Percentiles rank a stretch among this genome's conserved stretches.
Evolutionary conservation across 2,113 vertebrate genomes (phyloP).

Genomic region (Poeciliopsis occidentalis): DNA sequence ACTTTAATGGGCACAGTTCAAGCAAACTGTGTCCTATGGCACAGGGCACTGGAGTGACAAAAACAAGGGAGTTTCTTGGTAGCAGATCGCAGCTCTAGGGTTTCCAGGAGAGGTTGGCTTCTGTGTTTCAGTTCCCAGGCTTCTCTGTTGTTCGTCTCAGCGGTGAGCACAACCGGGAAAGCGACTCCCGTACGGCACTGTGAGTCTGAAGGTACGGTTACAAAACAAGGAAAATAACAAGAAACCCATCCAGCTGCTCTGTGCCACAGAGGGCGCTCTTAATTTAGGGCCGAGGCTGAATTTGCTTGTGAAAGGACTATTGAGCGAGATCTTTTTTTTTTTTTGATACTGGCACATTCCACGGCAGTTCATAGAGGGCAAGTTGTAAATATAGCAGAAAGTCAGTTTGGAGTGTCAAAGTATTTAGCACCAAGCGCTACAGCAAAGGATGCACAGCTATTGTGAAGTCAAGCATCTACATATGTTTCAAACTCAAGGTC

Average conservation of each 20-base stretch:
- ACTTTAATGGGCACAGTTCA: constrained; percentile 31
- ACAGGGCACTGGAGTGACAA: constrained; percentile 47
- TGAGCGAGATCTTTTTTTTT: constrained; percentile 51
- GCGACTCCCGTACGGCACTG: constrained; percentile 33
- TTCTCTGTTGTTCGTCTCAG: constrained; percentile 60
- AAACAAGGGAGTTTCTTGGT: constrained; percentile 61
- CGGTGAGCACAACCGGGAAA: constrained; percentile 37
- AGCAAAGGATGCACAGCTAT: neutral
- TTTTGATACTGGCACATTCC: constrained; percentile 59
- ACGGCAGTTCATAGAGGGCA: constrained; percentile 28
- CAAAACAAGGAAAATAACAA: constrained; percentile 47
- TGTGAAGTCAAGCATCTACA: neutral
- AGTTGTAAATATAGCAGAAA: constrained; percentile 43
- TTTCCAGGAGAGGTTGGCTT: constrained; percentile 51
- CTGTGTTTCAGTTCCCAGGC: constrained; percentile 72
- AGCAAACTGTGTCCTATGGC: constrained; percentile 35
- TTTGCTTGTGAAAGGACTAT: constrained; percentile 57
- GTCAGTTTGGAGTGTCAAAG: constrained; percentile 6
- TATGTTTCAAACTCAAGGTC: neutral
- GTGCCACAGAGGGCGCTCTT: constrained; percentile 8
- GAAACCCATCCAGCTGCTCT: constrained; percentile 8
- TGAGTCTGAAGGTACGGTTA: constrained; percentile 46
- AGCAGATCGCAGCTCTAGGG: constrained; percentile 56
- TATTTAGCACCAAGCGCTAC: neutral
- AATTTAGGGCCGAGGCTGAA: constrained; percentile 26